Evolutionary conservation across 2,113 vertebrate species (phyloP).

Genomic region (Zapus hudsonius): DNA sequence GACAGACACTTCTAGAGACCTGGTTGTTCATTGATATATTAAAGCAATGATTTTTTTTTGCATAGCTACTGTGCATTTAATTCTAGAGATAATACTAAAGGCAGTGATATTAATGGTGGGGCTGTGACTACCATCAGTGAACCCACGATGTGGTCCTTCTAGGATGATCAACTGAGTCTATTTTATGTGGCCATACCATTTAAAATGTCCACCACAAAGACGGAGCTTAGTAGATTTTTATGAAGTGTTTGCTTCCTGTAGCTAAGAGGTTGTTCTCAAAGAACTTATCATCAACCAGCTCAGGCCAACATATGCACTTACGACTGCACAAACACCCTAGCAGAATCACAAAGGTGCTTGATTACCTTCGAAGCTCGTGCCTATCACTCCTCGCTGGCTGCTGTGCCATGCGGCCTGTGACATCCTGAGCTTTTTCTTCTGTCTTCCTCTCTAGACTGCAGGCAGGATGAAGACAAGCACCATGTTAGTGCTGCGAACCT

Average conservation of each 20-base stretch:
- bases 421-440: neutral
- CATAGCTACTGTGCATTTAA: neutral
- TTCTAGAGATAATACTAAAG: neutral
- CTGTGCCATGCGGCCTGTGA: no score
- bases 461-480: neutral
- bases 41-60: neutral
- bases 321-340: neutral
- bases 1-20: neutral
- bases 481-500: neutral
- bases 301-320: neutral
- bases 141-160: neutral
- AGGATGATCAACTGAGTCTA: neutral
- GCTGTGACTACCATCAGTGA: neutral
- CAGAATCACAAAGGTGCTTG: neutral
- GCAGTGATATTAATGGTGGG: neutral
- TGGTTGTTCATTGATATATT: constrained; percentile 40
- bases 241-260: neutral
- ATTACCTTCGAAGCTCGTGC: neutral
- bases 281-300: neutral
- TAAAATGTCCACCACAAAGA: neutral
- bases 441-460: neutral
- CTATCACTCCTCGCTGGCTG: neutral
- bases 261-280: neutral
- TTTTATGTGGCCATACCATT: neutral
- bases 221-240: neutral